These are phyloP conservation scores for Azorinus chamasolen DNA, from an alignment of 2,888 invertebrate species.

Conservation along the genomic window DNA sequence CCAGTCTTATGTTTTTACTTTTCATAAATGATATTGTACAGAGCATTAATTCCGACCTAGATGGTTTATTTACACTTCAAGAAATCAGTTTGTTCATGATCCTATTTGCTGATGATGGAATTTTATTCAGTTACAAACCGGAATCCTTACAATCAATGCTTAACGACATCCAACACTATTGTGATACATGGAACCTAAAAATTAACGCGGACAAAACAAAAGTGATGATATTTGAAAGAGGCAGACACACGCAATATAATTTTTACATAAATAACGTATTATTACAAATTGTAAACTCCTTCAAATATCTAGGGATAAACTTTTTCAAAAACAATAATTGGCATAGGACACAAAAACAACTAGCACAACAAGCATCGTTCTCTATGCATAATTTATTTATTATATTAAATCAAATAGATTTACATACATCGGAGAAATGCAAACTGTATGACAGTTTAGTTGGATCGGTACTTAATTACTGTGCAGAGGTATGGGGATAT, in stretches of 20 bases:
- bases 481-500: neutral
- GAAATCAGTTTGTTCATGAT: slow-evolving; percentile 9
- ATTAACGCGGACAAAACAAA: slow-evolving; percentile 7
- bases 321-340: slow-evolving; percentile 34
- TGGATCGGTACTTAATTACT: neutral
- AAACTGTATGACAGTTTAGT: slow-evolving; percentile 12
- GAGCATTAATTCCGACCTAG: slow-evolving; percentile 10
- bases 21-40: slow-evolving; percentile 18
- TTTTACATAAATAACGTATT: neutral
- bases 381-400: slow-evolving; percentile 25
- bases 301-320: slow-evolving; percentile 24
- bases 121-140: slow-evolving; percentile 11
- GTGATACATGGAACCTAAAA: slow-evolving; percentile 8
- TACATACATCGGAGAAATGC: slow-evolving; percentile 5
- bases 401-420: neutral
- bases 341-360: slow-evolving; percentile 6
- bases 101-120: slow-evolving; percentile 22
- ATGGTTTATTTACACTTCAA: slow-evolving; percentile 15
- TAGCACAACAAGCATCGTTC: slow-evolving; percentile 13
- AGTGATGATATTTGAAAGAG: slow-evolving; percentile 14
- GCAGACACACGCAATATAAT: slow-evolving; percentile 11
- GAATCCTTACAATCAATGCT: slow-evolving; percentile 9
- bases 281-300: slow-evolving; percentile 6
- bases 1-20: slow-evolving; percentile 1
- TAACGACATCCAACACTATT: slow-evolving; percentile 14